Percentiles rank a stretch among this genome's conserved stretches.
phyloP scores from a whole-genome alignment of 2,113 vertebrate species.

The Corythoichthys haematopterus region DNA sequence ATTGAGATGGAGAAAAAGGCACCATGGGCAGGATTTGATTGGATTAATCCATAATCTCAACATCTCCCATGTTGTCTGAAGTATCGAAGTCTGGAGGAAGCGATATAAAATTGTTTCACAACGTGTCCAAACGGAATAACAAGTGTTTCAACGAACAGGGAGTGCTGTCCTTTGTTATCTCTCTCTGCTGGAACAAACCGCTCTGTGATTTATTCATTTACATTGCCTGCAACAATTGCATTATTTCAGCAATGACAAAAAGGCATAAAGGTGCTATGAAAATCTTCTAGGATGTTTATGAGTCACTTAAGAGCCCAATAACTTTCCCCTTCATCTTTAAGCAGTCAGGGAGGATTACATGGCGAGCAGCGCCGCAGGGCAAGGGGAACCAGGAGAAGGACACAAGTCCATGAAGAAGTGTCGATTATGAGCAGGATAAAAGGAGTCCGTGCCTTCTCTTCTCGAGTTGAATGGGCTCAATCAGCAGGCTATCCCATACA shows the following conservation, averaged over 20 bases:
- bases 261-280: constrained; percentile 65
- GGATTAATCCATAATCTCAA: constrained; percentile 17
- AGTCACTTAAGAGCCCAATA: constrained; percentile 77
- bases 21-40: neutral
- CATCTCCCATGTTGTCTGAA: constrained; percentile 1
- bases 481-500: constrained; percentile 75
- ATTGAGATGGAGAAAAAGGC: constrained; percentile 8
- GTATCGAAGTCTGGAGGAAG: constrained; percentile 11
- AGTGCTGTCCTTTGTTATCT: constrained; percentile 55
- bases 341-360: constrained; percentile 46
- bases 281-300: constrained; percentile 73
- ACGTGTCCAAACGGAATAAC: constrained; percentile 42
- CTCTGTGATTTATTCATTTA: constrained; percentile 72
- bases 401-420: constrained; percentile 38
- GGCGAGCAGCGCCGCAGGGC: constrained; percentile 55
- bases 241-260: constrained; percentile 65
- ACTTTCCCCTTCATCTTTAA: constrained; percentile 74
- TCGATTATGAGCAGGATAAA: constrained; percentile 64
- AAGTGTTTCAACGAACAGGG: constrained; percentile 55
- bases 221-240: constrained; percentile 66
- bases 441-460: constrained; percentile 51
- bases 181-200: constrained; percentile 37
- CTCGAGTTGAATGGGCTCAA: constrained; percentile 59
- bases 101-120: constrained; percentile 59
- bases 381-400: constrained; percentile 30